These are phyloP conservation scores for Ctenopoma kingsleyae DNA, from an alignment of 2,797 vertebrate species.

Conservation along the genomic window DNA sequence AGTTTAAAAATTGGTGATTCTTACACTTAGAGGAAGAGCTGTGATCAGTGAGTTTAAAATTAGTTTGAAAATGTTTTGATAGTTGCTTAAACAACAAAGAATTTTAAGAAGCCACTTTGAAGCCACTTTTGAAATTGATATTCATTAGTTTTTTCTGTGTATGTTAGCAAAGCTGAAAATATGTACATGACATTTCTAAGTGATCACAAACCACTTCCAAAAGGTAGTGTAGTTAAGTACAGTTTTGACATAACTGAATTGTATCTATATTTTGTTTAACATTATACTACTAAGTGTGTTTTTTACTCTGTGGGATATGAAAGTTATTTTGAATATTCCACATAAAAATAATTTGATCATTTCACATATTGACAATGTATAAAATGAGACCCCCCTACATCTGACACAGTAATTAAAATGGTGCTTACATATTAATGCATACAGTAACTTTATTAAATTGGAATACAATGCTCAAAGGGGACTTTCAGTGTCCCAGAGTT, in stretches of 20 bases:
- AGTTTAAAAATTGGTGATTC: neutral
- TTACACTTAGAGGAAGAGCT: constrained; percentile 1
- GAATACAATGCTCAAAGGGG: neutral
- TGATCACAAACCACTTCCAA: too few species aligned
- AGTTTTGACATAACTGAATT: neutral
- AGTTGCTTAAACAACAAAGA: neutral
- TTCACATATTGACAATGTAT: neutral
- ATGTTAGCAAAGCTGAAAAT: too few species aligned
- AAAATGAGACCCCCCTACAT: neutral
- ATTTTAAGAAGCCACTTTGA: neutral
- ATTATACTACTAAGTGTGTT: neutral
- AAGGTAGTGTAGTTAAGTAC: neutral
- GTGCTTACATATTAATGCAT: neutral
- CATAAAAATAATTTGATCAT: neutral
- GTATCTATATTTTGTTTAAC: neutral
- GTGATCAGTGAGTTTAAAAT: neutral
- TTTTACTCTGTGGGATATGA: neutral
- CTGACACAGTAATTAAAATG: neutral
- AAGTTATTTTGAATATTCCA: constrained; percentile 1
- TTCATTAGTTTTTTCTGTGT: too few species aligned
- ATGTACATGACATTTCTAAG: too few species aligned
- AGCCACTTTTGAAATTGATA: too few species aligned
- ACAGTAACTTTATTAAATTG: neutral
- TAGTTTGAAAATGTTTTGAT: neutral
- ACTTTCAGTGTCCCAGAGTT: neutral